These are phyloP conservation scores for Metopolophium dirhodum DNA, from an alignment of 1,140 invertebrate species.

Conservation along the genomic window DNA sequence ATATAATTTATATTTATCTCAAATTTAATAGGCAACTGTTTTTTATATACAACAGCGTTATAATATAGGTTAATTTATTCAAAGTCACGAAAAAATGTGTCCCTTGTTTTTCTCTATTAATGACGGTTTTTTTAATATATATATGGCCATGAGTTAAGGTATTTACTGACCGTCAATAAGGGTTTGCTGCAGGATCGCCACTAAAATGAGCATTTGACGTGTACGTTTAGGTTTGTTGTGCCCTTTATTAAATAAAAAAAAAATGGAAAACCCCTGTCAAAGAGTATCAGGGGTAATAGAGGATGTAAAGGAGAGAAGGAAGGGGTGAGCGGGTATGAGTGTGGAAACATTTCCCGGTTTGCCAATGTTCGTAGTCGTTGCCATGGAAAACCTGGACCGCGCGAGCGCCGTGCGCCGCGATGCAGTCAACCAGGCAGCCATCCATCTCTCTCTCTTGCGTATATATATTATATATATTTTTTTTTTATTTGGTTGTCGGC, in stretches of 20 bases:
- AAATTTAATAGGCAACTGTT: neutral
- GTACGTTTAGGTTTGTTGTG: neutral
- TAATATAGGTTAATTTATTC: constrained; percentile 4
- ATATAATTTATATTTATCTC: neutral
- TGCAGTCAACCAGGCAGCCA: constrained; percentile 26
- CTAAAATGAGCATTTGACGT: constrained; percentile 41
- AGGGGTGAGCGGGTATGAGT: neutral
- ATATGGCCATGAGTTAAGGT: neutral
- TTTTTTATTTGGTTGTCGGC: neutral
- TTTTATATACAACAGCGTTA: neutral
- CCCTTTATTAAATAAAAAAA: constrained; percentile 47
- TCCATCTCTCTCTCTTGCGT: neutral
- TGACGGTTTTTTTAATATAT: neutral
- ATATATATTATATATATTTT: neutral
- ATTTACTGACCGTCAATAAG: constrained; percentile 26
- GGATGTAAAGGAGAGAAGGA: neutral
- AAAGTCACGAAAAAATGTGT: neutral
- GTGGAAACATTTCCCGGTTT: constrained; percentile 44
- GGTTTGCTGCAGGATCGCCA: neutral
- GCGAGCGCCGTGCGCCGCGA: constrained; percentile 41
- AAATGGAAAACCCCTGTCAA: constrained; percentile 46
- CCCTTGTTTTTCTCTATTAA: neutral
- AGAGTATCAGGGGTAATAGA: constrained; percentile 13
- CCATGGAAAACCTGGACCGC: constrained; percentile 48
- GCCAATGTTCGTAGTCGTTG: constrained; percentile 28